Evolutionary conservation across 2,113 vertebrate genomes (phyloP).

Genomic region (Tricholaema leucomelas): DNA sequence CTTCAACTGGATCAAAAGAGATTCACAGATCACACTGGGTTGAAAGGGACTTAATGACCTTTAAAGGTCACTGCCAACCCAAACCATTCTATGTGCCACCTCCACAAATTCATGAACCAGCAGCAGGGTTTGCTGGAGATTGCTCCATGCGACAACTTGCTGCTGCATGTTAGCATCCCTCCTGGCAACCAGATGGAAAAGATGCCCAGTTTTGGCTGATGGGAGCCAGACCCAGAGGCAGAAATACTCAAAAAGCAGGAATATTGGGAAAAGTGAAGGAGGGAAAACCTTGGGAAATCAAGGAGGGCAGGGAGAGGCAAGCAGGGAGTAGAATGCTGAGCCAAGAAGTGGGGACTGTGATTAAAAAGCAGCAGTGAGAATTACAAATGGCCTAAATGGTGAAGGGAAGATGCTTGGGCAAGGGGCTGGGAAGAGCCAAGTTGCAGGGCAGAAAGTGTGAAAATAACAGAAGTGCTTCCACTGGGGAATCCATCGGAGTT

Average conservation of each 20-base stretch:
- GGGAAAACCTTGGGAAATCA: not conserved
- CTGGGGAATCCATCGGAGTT: not conserved
- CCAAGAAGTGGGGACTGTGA: not conserved
- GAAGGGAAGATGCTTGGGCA: not conserved
- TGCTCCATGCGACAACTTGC: accelerated
- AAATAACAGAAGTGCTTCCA: not conserved
- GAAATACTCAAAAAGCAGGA: not conserved
- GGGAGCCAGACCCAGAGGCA: not conserved
- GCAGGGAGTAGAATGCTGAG: not conserved
- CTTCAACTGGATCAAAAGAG: too few relatives aligned
- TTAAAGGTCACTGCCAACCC: not conserved
- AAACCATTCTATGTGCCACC: not conserved
- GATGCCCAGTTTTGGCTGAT: not conserved
- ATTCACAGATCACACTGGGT: too few relatives aligned
- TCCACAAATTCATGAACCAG: not conserved
- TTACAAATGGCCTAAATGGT: not conserved
- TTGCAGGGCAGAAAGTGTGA: not conserved
- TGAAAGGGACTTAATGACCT: not conserved
- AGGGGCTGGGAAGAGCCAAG: not conserved
- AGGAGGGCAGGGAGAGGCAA: not conserved
- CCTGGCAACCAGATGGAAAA: not conserved
- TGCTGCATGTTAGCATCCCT: not conserved
- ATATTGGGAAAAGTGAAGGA: not conserved
- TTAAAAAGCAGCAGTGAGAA: not conserved
- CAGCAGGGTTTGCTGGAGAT: not conserved